Evolutionary conservation across 2,888 invertebrate species (phyloP).

Genomic region (Eucriotettix oculatus): DNA sequence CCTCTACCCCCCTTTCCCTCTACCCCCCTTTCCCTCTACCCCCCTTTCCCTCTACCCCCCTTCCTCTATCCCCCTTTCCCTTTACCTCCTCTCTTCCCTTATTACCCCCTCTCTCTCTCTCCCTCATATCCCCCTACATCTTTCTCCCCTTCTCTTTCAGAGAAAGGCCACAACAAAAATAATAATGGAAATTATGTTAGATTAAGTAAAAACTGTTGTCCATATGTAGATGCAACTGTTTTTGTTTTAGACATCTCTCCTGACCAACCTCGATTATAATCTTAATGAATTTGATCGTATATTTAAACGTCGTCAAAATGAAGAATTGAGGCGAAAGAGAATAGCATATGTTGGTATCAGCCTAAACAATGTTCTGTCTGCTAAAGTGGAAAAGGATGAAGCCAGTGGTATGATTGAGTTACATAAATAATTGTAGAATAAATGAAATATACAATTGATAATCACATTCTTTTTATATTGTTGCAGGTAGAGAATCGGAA

Average conservation of each 20-base stretch:
- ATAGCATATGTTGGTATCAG: constrained; percentile 60
- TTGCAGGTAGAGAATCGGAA: constrained; percentile 8
- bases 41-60: no score
- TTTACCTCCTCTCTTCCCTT: no score
- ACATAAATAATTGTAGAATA: background rate
- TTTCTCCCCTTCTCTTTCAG: no score
- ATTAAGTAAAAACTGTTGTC: background rate
- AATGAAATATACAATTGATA: background rate
- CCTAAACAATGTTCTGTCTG: constrained; percentile 48
- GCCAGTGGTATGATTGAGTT: background rate
- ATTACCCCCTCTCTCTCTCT: no score
- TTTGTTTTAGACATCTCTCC: constrained; percentile 37
- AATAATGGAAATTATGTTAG: no score
- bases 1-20: no score
- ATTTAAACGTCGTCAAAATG: constrained; percentile 46
- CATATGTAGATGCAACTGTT: background rate
- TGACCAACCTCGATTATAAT: constrained; percentile 55
- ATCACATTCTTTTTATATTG: background rate
- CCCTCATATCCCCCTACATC: no score
- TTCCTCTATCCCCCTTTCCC: no score
- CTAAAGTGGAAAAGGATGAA: constrained; percentile 19
- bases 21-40: no score
- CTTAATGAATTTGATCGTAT: constrained; percentile 61
- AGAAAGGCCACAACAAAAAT: no score
- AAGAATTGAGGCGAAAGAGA: constrained; percentile 47